Evolutionary conservation across 2,797 vertebrate species (phyloP).

Genomic region (Bovichtus diacanthus): DNA sequence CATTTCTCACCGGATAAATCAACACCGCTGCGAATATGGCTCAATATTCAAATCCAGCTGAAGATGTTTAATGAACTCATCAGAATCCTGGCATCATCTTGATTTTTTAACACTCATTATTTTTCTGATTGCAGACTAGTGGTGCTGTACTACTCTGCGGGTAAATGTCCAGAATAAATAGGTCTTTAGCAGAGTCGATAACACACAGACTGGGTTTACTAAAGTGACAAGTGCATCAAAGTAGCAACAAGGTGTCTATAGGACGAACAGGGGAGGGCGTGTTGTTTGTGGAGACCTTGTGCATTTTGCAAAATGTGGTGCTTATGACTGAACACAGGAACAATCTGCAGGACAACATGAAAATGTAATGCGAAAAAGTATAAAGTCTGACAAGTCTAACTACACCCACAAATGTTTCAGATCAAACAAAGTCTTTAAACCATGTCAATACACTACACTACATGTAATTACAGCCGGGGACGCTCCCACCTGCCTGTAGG

Average conservation of each 20-base stretch:
- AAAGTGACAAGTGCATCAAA: neutral
- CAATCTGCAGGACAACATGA: constrained; percentile 5
- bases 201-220: neutral
- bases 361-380: neutral
- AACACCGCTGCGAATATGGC: constrained; percentile 29
- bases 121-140: neutral
- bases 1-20: constrained; percentile 35
- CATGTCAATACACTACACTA: constrained; percentile 20
- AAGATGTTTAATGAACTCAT: constrained; percentile 56
- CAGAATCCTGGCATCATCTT: neutral
- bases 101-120: constrained; percentile 23
- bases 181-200: neutral
- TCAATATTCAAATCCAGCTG: constrained; percentile 17
- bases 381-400: constrained; percentile 22
- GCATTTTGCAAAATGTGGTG: constrained; percentile 1
- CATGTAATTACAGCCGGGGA: constrained; percentile 44
- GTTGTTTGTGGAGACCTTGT: neutral
- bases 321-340: neutral
- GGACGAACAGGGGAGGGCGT: neutral
- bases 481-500: constrained; percentile 39
- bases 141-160: neutral
- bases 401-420: constrained; percentile 30
- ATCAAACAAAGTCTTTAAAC: constrained; percentile 47
- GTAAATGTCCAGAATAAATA: constrained; percentile 7
- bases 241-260: neutral